A percentile compares a stretch with the other conserved stretches of the same genome.
phyloP scores from a whole-genome alignment of 2,797 vertebrate genomes.

The Nannoperca obscura region DNA sequence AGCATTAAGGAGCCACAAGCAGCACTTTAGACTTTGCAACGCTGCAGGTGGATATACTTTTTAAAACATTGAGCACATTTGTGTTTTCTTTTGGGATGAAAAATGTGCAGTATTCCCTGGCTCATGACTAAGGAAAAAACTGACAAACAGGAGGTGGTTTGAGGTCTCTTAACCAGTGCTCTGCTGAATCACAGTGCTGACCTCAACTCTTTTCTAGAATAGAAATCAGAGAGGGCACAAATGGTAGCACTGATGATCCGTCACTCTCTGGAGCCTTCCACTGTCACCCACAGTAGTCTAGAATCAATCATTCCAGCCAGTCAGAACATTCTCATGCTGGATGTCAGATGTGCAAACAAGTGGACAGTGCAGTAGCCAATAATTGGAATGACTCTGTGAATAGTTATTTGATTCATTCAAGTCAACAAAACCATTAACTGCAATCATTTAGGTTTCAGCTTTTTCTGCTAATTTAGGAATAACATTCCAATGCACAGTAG shows the following conservation, averaged over 20 bases:
- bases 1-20: too few species aligned
- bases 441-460: constrained; percentile 2
- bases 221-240: constrained; percentile 22
- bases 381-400: neutral
- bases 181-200: constrained; percentile 70
- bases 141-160: constrained; percentile 78
- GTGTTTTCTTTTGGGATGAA: constrained; percentile 39
- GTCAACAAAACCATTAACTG: neutral
- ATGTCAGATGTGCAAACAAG: constrained; percentile 27
- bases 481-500: neutral
- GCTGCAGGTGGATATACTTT: constrained; percentile 14
- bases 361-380: neutral
- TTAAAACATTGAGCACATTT: neutral
- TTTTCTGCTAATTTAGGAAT: neutral
- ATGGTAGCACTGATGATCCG: neutral
- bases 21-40: neutral
- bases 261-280: neutral
- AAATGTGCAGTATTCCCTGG: constrained; percentile 50
- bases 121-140: constrained; percentile 50
- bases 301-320: constrained; percentile 14
- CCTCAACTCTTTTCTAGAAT: constrained; percentile 32
- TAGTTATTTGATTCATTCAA: neutral
- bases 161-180: constrained; percentile 60
- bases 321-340: constrained; percentile 2
- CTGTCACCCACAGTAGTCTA: constrained; percentile 2